These are phyloP conservation scores for Dermatemys mawii DNA, from an alignment of 2,113 vertebrate species.

Conservation along the genomic window DNA sequence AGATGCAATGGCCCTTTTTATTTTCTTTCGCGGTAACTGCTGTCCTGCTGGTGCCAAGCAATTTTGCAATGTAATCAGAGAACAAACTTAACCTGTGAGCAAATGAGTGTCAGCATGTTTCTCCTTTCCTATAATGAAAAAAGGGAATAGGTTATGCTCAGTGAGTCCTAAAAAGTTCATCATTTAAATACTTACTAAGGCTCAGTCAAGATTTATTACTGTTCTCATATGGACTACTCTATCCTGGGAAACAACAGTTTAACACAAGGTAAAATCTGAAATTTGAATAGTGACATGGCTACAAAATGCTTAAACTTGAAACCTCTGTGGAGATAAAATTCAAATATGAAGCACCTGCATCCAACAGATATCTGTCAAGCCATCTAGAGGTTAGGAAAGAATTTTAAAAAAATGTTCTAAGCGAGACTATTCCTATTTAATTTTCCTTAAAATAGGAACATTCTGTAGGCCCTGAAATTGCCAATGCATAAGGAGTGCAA, in stretches of 20 bases:
- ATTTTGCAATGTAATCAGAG: conserved; percentile 13
- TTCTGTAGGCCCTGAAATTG: neutral
- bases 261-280: conserved; percentile 46
- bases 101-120: conserved; percentile 23
- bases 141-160: conserved; percentile 19
- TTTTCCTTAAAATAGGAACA: conserved; percentile 49
- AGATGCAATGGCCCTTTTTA: conserved; percentile 13
- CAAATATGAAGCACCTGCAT: conserved; percentile 47
- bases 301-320: conserved; percentile 45
- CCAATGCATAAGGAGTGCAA: neutral
- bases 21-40: conserved; percentile 19
- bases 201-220: conserved; percentile 48
- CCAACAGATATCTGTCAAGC: neutral
- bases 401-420: conserved; percentile 31
- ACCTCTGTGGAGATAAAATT: conserved; percentile 50
- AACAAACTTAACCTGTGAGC: conserved; percentile 5
- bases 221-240: neutral
- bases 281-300: conserved; percentile 40
- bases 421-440: conserved; percentile 33
- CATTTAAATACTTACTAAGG: conserved; percentile 7
- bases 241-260: conserved; percentile 56
- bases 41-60: conserved; percentile 28
- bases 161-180: conserved; percentile 23
- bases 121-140: neutral
- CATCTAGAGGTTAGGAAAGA: neutral